A percentile compares a stretch with the other conserved stretches of the same genome.
These are phyloP conservation scores for Cryptotermes secundus DNA, from an alignment of 1,140 invertebrate genomes.

Conservation along the genomic window DNA sequence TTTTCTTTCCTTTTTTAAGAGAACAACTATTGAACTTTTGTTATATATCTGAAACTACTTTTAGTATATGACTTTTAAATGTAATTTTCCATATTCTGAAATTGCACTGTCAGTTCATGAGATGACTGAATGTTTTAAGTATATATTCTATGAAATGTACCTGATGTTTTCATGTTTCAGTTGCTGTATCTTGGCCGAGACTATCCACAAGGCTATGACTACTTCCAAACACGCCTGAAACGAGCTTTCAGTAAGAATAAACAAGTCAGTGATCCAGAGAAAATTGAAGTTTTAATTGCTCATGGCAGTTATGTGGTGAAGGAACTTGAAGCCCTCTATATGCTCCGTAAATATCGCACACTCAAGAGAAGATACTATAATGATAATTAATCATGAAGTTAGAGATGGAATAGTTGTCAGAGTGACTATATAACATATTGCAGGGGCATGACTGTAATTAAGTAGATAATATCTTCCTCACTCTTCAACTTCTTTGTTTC, in stretches of 20 bases:
- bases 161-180: conserved; percentile 57
- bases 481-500: too few relatives aligned
- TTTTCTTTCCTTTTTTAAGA: too few relatives aligned
- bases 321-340: conserved; percentile 94
- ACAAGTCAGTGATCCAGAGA: conserved; percentile 71
- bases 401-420: too few relatives aligned
- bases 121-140: conserved; percentile 34
- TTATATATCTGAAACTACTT: too few relatives aligned
- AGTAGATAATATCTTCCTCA: too few relatives aligned
- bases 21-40: too few relatives aligned
- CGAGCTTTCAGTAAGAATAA: conserved; percentile 81
- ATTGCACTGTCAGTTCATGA: not conserved
- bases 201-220: conserved; percentile 83
- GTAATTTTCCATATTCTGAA: not conserved
- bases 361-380: conserved; percentile 85
- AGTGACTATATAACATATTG: too few relatives aligned
- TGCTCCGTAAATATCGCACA: conserved; percentile 86
- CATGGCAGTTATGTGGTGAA: conserved; percentile 88
- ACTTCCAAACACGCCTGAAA: conserved; percentile 73
- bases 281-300: conserved; percentile 75
- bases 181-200: conserved; percentile 84
- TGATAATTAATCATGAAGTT: conserved; percentile 40
- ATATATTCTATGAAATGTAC: conserved; percentile 46
- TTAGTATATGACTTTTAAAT: too few relatives aligned
- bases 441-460: too few relatives aligned